Evolutionary conservation across 2,113 vertebrate species (phyloP).

Genomic region (Mixornis gularis): DNA sequence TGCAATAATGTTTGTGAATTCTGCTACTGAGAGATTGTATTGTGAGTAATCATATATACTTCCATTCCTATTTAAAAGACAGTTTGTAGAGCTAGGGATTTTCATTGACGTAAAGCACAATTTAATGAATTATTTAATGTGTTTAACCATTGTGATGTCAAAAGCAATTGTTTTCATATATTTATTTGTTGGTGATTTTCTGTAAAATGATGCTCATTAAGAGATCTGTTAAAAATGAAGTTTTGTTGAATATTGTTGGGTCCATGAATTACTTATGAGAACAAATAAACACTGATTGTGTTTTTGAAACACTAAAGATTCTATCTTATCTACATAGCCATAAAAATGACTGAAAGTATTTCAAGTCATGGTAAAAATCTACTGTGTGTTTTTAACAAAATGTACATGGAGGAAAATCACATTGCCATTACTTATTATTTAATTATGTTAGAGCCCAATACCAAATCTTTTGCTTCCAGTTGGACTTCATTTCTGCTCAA

Average conservation of each 20-base stretch:
- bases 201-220: slow-evolving; percentile 61
- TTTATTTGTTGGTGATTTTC: slow-evolving; percentile 64
- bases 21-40: slow-evolving; percentile 70
- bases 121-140: slow-evolving; percentile 74
- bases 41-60: slow-evolving; percentile 69
- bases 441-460: neutral
- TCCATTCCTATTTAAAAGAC: slow-evolving; percentile 71
- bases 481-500: neutral
- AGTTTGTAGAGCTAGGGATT: slow-evolving; percentile 72
- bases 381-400: neutral
- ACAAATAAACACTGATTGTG: slow-evolving; percentile 57
- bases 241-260: slow-evolving; percentile 56
- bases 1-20: slow-evolving; percentile 74
- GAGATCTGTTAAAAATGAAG: slow-evolving; percentile 58
- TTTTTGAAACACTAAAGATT: slow-evolving; percentile 45
- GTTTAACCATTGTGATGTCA: slow-evolving; percentile 76
- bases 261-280: slow-evolving; percentile 55
- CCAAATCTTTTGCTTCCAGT: neutral
- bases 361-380: neutral
- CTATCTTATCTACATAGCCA: neutral
- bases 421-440: neutral
- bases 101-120: slow-evolving; percentile 78
- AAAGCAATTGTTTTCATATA: slow-evolving; percentile 62
- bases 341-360: neutral
- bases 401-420: neutral